These are phyloP conservation scores for Atlantisia rogersi DNA, from an alignment of 2,113 vertebrate genomes.

Conservation along the genomic window DNA sequence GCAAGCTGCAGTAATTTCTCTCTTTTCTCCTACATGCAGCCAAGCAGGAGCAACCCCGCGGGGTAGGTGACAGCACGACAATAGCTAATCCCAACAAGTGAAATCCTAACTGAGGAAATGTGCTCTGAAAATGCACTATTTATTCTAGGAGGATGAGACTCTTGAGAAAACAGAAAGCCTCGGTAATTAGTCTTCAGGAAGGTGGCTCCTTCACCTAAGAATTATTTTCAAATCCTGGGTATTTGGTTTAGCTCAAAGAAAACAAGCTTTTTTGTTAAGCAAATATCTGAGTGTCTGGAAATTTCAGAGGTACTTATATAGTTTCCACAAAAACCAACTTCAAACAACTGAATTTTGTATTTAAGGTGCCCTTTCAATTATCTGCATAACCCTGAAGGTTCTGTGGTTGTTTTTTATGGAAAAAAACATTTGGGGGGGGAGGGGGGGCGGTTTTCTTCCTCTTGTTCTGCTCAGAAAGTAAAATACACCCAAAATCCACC, in stretches of 20 bases:
- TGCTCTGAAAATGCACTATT: constrained; percentile 44
- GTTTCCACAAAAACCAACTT: not conserved
- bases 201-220: not conserved
- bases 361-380: not conserved
- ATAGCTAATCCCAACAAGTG: constrained; percentile 42
- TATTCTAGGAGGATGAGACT: constrained; percentile 22
- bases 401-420: not conserved
- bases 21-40: not conserved
- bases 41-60: not conserved
- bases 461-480: not conserved
- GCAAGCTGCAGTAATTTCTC: not conserved
- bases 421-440: not conserved
- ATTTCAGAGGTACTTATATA: not conserved
- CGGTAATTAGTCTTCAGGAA: constrained; percentile 9
- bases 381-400: not conserved
- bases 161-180: constrained; percentile 12
- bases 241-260: constrained; percentile 47
- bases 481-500: not conserved
- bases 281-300: not conserved
- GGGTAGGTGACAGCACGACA: constrained; percentile 24
- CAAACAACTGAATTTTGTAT: not conserved
- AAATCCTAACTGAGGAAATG: not conserved
- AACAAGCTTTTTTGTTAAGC: constrained; percentile 19
- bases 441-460: not conserved
- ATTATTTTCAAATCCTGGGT: constrained; percentile 5